Evolutionary conservation across 2,888 invertebrate genomes (phyloP), one percentile per base, ranked within the genome.

Genomic region (Caenorhabditis sp.): DNA sequence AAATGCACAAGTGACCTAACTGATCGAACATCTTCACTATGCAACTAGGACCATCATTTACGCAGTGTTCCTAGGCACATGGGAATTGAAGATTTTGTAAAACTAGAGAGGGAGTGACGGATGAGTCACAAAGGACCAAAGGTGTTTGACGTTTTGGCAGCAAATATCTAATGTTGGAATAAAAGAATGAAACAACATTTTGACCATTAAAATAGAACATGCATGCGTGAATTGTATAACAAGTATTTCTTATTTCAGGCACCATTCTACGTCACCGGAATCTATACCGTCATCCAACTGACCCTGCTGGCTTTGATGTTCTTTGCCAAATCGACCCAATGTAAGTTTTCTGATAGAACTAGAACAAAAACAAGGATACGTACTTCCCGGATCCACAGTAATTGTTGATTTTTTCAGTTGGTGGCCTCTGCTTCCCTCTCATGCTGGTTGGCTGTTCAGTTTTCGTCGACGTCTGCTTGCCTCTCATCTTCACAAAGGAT

Each of bases 381-480:
- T 6, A 32, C 9, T 4, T 32, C 4, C 9, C 4, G 32, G 32
- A 32, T 32, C 9, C 4, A 32, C 44, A 0, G 1, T 5, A 62
- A 28, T 11, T 3, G 5, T 9, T 9, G 13, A 18, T 13, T 15
- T 22, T 67, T 76, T 44, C 70, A 82, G 94, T 94, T 65, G 95
- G 96, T 82, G 96, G 97, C 0, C 94, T 98, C 78, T 96, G 96
- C 18, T 95, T 98, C 92, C 98, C 98, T 2, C 97, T 98, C 93
- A 96, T 97, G 92, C 94, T 98, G 61, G 95, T 97, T 82, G 93
- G 97, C 18, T 95, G 97, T 89, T 97, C 97, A 13, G 93, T 97
- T 78, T 93, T 97, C 82, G 94, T 95, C 87, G 91, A 91, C 44
- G 26, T 83, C 0, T 40, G 83, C 15, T 62, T 90, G 20, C 89